These are phyloP conservation scores for Sebastes steindachneri DNA, from an alignment of 2,797 vertebrate species.

Conservation along the genomic window DNA sequence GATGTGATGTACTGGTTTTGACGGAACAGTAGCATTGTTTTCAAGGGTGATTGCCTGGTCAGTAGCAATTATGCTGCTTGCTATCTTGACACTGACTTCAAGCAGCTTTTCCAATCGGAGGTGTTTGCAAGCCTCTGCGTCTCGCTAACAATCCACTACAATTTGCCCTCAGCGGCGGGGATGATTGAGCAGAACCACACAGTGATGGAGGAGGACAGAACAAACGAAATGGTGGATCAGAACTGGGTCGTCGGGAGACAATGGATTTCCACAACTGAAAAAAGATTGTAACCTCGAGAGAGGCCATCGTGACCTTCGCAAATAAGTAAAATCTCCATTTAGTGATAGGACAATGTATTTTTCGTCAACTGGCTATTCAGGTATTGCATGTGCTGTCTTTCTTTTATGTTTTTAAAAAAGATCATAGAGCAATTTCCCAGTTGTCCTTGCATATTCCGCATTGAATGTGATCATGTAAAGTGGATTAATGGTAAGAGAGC, in stretches of 20 bases:
- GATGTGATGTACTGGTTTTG: background rate
- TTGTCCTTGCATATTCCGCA: constrained; percentile 24
- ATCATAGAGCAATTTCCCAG: constrained; percentile 3
- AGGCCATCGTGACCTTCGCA: background rate
- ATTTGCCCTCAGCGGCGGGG: background rate
- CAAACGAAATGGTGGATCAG: constrained; percentile 8
- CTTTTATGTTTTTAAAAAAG: constrained; percentile 9
- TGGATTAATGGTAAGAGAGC: constrained; percentile 1
- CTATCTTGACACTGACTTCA: constrained; percentile 4
- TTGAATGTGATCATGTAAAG: constrained; percentile 20
- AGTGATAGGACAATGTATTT: background rate
- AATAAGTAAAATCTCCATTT: constrained; percentile 11
- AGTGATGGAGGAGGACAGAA: constrained; percentile 4
- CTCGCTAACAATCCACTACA: constrained; percentile 11
- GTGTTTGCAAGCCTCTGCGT: background rate
- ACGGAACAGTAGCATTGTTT: background rate
- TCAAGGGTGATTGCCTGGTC: constrained; percentile 4
- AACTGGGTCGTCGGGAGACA: constrained; percentile 16
- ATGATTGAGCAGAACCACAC: constrained; percentile 1
- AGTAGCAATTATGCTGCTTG: background rate
- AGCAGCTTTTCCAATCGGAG: background rate
- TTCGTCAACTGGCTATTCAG: background rate
- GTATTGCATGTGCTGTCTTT: background rate
- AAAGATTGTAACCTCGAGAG: background rate
- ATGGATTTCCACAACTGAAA: background rate